Evolutionary conservation across 2,797 vertebrate genomes (phyloP).

Genomic region (Acipenser transmontanus): DNA sequence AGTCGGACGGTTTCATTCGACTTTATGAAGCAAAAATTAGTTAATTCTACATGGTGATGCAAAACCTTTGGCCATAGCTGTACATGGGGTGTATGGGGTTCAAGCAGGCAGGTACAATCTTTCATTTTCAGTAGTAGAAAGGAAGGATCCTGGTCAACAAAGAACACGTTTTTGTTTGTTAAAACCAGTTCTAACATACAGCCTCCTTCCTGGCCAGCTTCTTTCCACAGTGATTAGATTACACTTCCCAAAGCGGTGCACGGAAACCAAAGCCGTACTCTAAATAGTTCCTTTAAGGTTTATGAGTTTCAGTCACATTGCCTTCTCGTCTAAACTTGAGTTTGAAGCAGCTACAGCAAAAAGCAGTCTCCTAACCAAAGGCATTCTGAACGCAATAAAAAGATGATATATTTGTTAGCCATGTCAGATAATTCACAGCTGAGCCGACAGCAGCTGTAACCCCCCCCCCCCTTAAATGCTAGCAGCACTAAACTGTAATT

Average conservation of each 20-base stretch:
- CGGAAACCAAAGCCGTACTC: conserved; percentile 16
- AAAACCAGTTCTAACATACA: background rate
- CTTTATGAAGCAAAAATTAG: too few relatives aligned
- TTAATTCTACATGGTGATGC: too few relatives aligned
- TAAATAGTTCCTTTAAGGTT: conserved; percentile 15
- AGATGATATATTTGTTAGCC: background rate
- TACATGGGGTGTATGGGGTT: too few relatives aligned
- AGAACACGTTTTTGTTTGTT: background rate
- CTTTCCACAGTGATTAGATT: conserved; percentile 15
- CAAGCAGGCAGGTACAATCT: too few relatives aligned
- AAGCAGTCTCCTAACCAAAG: background rate
- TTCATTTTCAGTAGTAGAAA: too few relatives aligned
- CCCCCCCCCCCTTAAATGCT: background rate
- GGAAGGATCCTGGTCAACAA: background rate
- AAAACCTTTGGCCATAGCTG: too few relatives aligned
- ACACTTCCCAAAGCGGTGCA: conserved; percentile 14
- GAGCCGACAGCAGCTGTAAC: conserved; percentile 17
- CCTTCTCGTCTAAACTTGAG: background rate
- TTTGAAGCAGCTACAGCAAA: too few relatives aligned
- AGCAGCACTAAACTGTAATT: conserved; percentile 9
- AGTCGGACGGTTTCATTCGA: too few relatives aligned
- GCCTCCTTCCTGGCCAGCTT: conserved; percentile 1
- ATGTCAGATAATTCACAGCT: background rate
- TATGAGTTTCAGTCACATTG: conserved; percentile 5
- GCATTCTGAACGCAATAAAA: background rate